Conservation (phyloP, 2,113 vertebrate genomes). For the Stigmatopora argus region DNA sequence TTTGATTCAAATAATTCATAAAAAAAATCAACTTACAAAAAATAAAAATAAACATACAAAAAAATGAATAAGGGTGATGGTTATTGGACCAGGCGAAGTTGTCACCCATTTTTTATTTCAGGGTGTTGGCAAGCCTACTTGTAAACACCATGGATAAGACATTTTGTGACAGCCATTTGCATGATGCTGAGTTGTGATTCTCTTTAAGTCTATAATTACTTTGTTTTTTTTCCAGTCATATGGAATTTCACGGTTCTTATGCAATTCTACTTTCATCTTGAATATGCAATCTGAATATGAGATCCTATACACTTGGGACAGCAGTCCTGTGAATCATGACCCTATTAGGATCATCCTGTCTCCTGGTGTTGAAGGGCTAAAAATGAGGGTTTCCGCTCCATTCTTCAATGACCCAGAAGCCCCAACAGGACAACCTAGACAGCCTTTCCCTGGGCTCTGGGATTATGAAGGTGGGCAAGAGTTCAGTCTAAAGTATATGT, state of each 20-base stretch:
- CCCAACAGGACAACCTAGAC: conserved; percentile 71
- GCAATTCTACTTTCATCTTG: conserved; percentile 23
- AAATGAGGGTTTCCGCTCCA: conserved; percentile 75
- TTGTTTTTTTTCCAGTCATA: neutral
- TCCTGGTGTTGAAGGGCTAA: conserved; percentile 66
- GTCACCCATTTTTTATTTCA: too few relatives aligned
- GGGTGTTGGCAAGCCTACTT: too few relatives aligned
- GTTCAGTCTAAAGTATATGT: neutral
- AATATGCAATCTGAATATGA: conserved; percentile 75
- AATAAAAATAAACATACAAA: too few relatives aligned
- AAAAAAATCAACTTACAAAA: too few relatives aligned
- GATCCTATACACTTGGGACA: conserved; percentile 80
- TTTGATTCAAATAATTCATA: too few relatives aligned
- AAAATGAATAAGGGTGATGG: too few relatives aligned
- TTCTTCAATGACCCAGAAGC: conserved; percentile 84
- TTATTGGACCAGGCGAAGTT: too few relatives aligned
- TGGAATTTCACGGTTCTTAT: neutral
- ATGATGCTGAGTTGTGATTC: conserved; percentile 33
- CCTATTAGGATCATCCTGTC: conserved; percentile 71
- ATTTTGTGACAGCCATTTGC: conserved; percentile 17
- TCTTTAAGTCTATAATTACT: conserved; percentile 31
- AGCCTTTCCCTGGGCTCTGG: conserved; percentile 82
- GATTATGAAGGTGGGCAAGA: conserved; percentile 79
- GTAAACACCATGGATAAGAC: too few relatives aligned
- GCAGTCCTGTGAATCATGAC: conserved; percentile 72